phyloP scores from a whole-genome alignment of 2,888 invertebrate species.

The Thecocarcelia acutangulata region DNA sequence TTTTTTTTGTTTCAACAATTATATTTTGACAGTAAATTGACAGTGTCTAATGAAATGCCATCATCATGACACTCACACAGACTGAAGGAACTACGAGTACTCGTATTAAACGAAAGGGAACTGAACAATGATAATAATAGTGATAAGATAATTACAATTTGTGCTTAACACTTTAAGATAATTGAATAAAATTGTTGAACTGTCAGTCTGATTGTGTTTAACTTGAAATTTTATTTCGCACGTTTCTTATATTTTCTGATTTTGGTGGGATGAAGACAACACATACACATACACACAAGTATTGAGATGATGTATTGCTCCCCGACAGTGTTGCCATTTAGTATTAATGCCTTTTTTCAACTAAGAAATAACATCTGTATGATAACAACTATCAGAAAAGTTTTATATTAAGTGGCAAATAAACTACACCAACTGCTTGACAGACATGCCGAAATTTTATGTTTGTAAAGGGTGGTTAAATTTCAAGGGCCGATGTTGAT shows the following conservation, averaged over 20 bases:
- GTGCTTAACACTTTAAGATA: constrained; percentile 41
- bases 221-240: constrained; percentile 43
- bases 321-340: constrained; percentile 2
- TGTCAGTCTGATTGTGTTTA: constrained; percentile 25
- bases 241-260: constrained; percentile 20
- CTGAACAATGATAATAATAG: constrained; percentile 68
- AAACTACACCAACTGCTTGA: too few relatives aligned
- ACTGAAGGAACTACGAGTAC: neutral
- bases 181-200: constrained; percentile 51
- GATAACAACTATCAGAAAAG: too few relatives aligned
- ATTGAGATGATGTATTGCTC: neutral
- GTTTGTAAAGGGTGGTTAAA: too few relatives aligned
- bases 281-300: neutral
- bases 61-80: constrained; percentile 28
- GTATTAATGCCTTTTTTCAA: too few relatives aligned
- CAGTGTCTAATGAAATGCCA: constrained; percentile 75
- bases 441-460: too few relatives aligned
- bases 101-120: neutral
- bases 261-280: neutral
- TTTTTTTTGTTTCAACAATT: neutral
- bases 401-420: too few relatives aligned
- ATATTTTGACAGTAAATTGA: constrained; percentile 73
- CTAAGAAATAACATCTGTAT: too few relatives aligned
- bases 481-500: too few relatives aligned
- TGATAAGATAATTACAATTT: constrained; percentile 69